A percentile compares a stretch with the other conserved stretches of the same genome.
Evolutionary conservation across 1,140 invertebrate genomes (phyloP).

Genomic region (Chrysopa pallens): DNA sequence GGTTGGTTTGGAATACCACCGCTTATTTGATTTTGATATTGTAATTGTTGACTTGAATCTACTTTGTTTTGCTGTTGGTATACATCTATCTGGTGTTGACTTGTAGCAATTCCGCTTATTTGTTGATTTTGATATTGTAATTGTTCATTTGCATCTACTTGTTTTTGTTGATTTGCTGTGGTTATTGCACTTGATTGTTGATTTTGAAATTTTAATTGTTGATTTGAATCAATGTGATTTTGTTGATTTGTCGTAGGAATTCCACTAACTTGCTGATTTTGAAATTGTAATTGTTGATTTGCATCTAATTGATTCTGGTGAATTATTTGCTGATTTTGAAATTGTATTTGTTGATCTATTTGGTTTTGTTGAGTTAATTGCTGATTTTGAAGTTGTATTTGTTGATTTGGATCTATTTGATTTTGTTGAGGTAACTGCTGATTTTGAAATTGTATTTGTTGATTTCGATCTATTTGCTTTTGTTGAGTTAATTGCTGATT

Average conservation of each 20-base stretch:
- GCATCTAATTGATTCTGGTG: not conserved
- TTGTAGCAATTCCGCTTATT: not conserved
- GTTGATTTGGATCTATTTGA: constrained; percentile 1
- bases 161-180: not conserved
- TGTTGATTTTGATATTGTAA: constrained; percentile 7
- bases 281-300: not conserved
- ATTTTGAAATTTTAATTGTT: constrained; percentile 3
- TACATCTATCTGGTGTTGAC: no score
- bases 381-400: constrained; percentile 3
- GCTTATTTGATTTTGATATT: not conserved
- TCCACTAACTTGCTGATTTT: not conserved
- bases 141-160: constrained; percentile 3
- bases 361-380: constrained; percentile 9
- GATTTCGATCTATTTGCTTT: constrained; percentile 5
- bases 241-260: constrained; percentile 1
- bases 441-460: constrained; percentile 7
- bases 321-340: not conserved
- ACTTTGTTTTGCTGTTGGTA: not conserved
- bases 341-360: not conserved
- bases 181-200: constrained; percentile 2
- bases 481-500: constrained; percentile 5
- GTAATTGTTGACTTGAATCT: not conserved
- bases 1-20: not conserved
- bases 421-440: not conserved
- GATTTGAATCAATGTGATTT: not conserved